Conservation (phyloP, 37 sponge, comb jelly and placozoan species). For the Chondrilla cf. caribensis region DNA sequence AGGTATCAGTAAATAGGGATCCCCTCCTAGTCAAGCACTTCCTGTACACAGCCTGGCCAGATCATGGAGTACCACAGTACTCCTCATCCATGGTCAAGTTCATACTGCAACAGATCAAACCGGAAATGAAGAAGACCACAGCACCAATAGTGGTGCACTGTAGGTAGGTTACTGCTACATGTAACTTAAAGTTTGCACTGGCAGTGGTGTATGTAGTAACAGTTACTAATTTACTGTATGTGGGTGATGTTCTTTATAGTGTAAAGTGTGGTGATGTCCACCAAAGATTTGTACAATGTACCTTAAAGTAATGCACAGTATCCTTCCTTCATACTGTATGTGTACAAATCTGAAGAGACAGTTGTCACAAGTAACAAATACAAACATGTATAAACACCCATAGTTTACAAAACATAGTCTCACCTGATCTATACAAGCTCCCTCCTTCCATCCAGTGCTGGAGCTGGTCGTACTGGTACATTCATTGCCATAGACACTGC, state of each 20-base stretch:
- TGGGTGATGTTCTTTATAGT: background rate
- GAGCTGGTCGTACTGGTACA: slow-evolving; percentile 17
- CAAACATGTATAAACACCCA: background rate
- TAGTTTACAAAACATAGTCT: background rate
- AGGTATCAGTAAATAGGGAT: background rate
- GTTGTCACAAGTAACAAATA: no score
- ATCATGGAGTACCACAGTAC: slow-evolving; percentile 15
- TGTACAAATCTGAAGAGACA: no score
- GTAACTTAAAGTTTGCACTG: no score
- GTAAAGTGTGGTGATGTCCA: background rate
- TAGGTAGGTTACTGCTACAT: no score
- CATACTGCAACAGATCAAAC: background rate
- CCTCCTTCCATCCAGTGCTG: slow-evolving; percentile 4
- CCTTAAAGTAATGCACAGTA: no score
- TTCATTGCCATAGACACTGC: slow-evolving; percentile 16
- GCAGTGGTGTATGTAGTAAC: background rate
- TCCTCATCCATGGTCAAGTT: background rate
- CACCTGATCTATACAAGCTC: background rate
- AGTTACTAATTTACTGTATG: background rate
- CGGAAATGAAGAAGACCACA: background rate
- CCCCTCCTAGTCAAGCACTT: slow-evolving; percentile 24
- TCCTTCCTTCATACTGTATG: no score
- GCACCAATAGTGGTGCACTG: slow-evolving; percentile 23
- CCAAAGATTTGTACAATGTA: no score
- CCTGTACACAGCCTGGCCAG: slow-evolving; percentile 30